Conservation (phyloP, 2,113 vertebrate genomes). For the Channa argus region DNA sequence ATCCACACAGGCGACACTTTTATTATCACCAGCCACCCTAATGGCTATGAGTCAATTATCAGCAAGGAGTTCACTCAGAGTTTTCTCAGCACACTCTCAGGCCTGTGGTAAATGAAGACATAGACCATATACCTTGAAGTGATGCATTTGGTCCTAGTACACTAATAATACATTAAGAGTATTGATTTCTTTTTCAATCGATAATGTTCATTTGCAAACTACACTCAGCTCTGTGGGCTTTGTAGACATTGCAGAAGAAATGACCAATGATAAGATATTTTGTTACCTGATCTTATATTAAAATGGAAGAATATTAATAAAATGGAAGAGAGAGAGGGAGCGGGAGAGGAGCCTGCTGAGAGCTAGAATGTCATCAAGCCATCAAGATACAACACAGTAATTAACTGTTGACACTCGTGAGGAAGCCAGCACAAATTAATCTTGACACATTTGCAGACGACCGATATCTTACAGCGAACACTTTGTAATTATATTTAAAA, state of each 20-base stretch:
- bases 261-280: conserved; percentile 46
- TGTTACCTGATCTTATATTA: conserved; percentile 77
- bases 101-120: conserved; percentile 74
- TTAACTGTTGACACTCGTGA: conserved; percentile 99
- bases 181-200: conserved; percentile 80
- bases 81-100: conserved; percentile 76
- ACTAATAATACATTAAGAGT: conserved; percentile 83
- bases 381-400: conserved; percentile 99
- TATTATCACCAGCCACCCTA: conserved; percentile 83
- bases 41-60: conserved; percentile 85
- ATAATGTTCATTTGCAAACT: conserved; percentile 75
- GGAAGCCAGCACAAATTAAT: conserved; percentile 99
- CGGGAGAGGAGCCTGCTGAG: conserved; percentile 89
- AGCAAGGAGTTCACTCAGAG: conserved; percentile 83
- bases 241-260: conserved; percentile 59
- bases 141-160: conserved; percentile 81
- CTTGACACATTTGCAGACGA: conserved; percentile 99
- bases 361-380: conserved; percentile 98
- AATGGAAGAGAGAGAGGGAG: conserved; percentile 70
- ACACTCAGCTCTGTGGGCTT: conserved; percentile 47
- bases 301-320: conserved; percentile 66
- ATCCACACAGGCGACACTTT: conserved; percentile 82
- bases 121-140: conserved; percentile 70
- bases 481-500: conserved; percentile 99
- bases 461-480: conserved; percentile 99